Base-by-base conservation (phyloP, 1,140 invertebrate genomes). In the Cryptotermes secundus region DNA sequence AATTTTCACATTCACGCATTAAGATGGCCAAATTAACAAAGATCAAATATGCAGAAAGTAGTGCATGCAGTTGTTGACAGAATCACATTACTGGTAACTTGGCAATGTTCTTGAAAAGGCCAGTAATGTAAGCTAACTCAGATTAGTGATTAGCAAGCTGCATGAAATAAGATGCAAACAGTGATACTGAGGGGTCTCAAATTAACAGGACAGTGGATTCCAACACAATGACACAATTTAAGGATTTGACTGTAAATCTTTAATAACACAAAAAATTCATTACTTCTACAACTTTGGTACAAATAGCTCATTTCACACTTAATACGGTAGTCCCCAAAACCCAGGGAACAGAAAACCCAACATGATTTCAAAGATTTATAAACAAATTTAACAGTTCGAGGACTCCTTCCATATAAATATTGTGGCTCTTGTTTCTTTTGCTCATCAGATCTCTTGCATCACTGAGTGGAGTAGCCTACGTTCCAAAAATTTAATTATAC, bases 211-310 rank as follows among this genome's bases (percentile, higher is more conserved):
- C 45, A 49, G 9, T 49, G 45, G 14, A 16, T 49, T 49, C 6
- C 22, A 14, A 72, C 10, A 31, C 26, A 72, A 72, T 31, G n/a
- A 72, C 7, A 72, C 59, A 72, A 9, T n/a, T 3, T 31, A 82
- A 42, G 35, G 81, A 84, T 85, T 83, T 86, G 83, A 83, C 72
- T 86, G 86, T 86, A 86, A 86, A 87, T 87, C 83, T 87, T 86
- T 87, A 87, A 84, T 87, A 87, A 87, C 86, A 87, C 86, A 86
- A 87, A 86, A 59, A 85, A 84, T 84, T 85, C 85, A 86, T 85
- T 86, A 87, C 84, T 85, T 85, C 85, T 86, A 87, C 86, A 87
- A 86, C 86, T 87, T 87, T 87, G 86, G 86, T 87, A 87, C 86
- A 87, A 87, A 87, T 85, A 87, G 85, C 86, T 84, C 83, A 83